Conservation (phyloP, 2,888 invertebrate genomes). For the Pseudoips prasinana region DNA sequence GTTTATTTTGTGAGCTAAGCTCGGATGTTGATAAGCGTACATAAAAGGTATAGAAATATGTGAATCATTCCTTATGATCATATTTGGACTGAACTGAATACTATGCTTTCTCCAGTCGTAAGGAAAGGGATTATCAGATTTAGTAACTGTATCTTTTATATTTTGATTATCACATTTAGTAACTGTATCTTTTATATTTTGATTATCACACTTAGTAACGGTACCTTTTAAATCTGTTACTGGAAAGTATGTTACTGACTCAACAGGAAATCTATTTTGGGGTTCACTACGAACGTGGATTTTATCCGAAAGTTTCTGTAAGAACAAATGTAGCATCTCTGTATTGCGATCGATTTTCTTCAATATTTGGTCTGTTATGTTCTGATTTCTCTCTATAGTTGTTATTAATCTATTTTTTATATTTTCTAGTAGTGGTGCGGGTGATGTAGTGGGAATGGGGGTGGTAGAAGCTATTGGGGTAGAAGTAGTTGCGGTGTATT, state of each 20-base stretch:
- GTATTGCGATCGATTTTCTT: conserved; percentile 64
- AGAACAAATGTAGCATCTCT: conserved; percentile 48
- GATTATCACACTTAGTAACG: conserved; percentile 3
- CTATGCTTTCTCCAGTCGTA: conserved; percentile 5
- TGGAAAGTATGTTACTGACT: background rate
- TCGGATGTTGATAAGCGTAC: conserved; percentile 44
- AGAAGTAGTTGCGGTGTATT: conserved; percentile 4
- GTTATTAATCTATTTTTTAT: conserved; percentile 33
- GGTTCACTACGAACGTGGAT: conserved; percentile 11
- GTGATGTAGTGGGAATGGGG: conserved; percentile 9
- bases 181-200: background rate
- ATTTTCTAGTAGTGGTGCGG: conserved; percentile 7
- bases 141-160: background rate
- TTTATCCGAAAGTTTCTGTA: conserved; percentile 48
- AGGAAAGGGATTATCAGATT: background rate
- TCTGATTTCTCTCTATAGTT: conserved; percentile 51
- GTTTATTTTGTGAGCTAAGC: conserved; percentile 18
- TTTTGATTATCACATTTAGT: conserved; percentile 3
- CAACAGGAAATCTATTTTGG: background rate
- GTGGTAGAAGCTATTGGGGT: conserved; percentile 1
- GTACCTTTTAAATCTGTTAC: background rate
- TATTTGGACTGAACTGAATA: conserved; percentile 3
- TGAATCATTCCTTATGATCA: conserved; percentile 24
- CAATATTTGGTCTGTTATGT: conserved; percentile 55
- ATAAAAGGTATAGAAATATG: conserved; percentile 45